A percentile compares a stretch with the other conserved stretches of the same genome.
phyloP scores from a whole-genome alignment of 2,113 vertebrate genomes.

The Steatornis caripensis region DNA sequence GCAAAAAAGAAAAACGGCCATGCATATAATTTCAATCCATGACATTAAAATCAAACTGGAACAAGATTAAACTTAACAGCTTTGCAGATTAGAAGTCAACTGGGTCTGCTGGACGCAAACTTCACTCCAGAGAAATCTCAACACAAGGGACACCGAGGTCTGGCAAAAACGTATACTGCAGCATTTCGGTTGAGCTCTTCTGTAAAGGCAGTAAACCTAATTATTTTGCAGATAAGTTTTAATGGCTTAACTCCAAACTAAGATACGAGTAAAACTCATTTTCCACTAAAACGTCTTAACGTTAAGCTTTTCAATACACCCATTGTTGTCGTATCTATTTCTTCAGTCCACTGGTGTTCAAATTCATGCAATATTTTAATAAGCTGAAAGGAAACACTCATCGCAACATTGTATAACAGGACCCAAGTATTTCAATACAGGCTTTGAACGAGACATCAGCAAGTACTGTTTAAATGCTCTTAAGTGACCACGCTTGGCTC shows the following conservation, averaged over 20 bases:
- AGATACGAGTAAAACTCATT: not conserved
- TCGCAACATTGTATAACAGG: not conserved
- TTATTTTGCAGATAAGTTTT: not conserved
- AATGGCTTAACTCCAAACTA: not conserved
- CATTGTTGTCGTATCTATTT: not conserved
- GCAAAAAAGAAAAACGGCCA: constrained; percentile 67
- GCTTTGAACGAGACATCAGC: not conserved
- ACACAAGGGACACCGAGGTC: not conserved
- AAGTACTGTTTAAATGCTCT: not conserved
- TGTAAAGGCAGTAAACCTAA: not conserved
- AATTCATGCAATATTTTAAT: not conserved
- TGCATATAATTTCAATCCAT: constrained; percentile 45
- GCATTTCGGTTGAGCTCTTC: not conserved
- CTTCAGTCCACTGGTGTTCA: not conserved
- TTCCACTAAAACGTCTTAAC: not conserved
- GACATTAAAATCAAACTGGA: constrained; percentile 40
- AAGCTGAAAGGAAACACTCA: not conserved
- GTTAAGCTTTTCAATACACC: not conserved
- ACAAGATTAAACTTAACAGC: constrained; percentile 49
- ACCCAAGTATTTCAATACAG: not conserved
- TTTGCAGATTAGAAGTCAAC: constrained; percentile 13
- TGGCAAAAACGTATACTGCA: not conserved
- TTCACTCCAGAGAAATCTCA: constrained; percentile 26
- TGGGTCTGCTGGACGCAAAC: constrained; percentile 1
- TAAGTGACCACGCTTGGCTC: not conserved